Evolutionary conservation across 23 tunicate genomes (phyloP), one percentile per base, ranked within the genome.

Genomic region (Aplidium turbinatum): DNA sequence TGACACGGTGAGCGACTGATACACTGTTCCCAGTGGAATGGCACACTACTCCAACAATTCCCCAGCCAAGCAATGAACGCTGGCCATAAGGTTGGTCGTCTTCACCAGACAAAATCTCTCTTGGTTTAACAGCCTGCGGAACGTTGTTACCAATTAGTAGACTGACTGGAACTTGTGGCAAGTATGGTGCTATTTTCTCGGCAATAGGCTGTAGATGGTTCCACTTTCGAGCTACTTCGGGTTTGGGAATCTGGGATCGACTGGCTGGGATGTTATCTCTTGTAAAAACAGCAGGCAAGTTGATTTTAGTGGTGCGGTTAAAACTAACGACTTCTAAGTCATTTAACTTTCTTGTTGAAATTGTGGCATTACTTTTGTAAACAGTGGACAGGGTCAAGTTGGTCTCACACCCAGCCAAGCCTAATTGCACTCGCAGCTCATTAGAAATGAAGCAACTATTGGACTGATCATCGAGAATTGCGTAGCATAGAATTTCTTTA

Each of bases 61-160:
- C 76, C 76, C 76, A 70, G 3, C 76, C 76, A 2, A 70, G 58
- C 3, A 70, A 3, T 16, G 60, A 70, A 30, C 27, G 47, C 34
- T 70, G 76, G 3, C 58, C 60, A 35, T 47, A 70, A 7, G 76
- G 60, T 30, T 70, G 58, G 47, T 70, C 76, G 3, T 70, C 76
- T 6, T 35, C 38, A 47, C 76, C 76, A 2, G 60, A 28, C 7
- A 47, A 18, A 5, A 70, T 47, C 31, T 70, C 60, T 27, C 60
- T 20, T 19, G 60, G 76, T 27, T 58, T 33, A 6, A 70, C 26
- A 31, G 35, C 76, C 9, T 46, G 35, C 4, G 60, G 76, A 4
- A 70, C 60, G 47, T 70, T 70, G 24, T 47, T 70, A 4, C 76
- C 76, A 31, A 70, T 47, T 4, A 70, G 38, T 16, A 70, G 3